phyloP scores from a whole-genome alignment of 2,113 vertebrate species.

The Saccopteryx bilineata region DNA sequence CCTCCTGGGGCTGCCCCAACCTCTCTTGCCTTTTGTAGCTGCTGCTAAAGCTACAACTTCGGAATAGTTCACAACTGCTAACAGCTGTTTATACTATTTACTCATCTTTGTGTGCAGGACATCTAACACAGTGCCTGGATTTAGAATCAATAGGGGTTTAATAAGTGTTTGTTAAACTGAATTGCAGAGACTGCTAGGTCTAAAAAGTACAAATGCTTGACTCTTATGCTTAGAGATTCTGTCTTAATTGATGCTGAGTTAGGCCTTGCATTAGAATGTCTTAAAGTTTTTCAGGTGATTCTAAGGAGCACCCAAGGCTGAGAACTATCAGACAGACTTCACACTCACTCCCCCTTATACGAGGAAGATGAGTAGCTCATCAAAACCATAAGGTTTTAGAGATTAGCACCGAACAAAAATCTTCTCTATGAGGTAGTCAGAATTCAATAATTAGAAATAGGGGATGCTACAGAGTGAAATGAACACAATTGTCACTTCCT shows the following conservation, averaged over 20 bases:
- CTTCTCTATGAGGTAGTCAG: background rate
- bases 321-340: background rate
- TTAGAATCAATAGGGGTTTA: background rate
- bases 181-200: background rate
- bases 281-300: background rate
- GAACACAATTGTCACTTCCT: background rate
- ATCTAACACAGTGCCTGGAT: background rate
- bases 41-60: background rate
- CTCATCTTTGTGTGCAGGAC: background rate
- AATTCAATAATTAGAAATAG: constrained; percentile 39
- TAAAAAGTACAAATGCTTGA: background rate
- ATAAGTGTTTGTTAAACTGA: background rate
- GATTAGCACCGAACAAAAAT: background rate
- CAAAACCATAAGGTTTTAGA: background rate
- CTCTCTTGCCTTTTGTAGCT: background rate
- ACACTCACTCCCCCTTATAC: background rate
- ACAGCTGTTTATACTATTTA: background rate
- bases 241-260: background rate
- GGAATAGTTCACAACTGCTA: background rate
- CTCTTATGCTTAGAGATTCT: background rate
- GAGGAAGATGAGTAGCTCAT: background rate
- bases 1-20: background rate
- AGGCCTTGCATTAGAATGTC: background rate
- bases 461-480: background rate
- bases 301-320: background rate